Base-by-base conservation (phyloP, 2,797 vertebrate species). In the Anomalospiza imberbis region DNA sequence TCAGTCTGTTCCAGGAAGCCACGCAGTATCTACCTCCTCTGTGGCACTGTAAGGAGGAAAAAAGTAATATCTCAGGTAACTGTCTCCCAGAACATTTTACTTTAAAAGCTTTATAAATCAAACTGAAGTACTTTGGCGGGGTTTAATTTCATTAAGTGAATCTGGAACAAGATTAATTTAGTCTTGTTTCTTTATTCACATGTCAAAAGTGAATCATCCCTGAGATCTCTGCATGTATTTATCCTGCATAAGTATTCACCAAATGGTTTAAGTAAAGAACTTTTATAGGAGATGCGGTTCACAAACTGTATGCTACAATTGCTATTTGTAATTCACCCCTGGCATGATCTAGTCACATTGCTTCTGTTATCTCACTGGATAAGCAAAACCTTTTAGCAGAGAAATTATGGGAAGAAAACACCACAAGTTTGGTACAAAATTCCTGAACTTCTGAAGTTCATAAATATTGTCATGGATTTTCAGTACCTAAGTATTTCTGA, bases 71-170 rank as follows among this genome's bases (percentile, higher is more conserved):
- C 73, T 92, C 0, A 2, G 25, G 34, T 93, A 75, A 68, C 53
- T 48, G 24, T 65, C 60, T 91, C 53, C 65, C 54, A 90, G 85
- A 78, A 48, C 18, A 9, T 81, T 80, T 54, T 54, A 34, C 36
- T 65, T 66, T 89, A 78, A 95, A 65, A 91, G 91, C 85, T 81
- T 95, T 92, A 84, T 94, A 94, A 96, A 93, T 95, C 79, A 94
- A 91, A 63, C 58, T 47, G 54, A 66, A 90, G 48, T 93, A 66
- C 82, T 89, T 88, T 62, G 67, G 48, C 0, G 0, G 51, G 36
- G 51, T 85, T 91, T 92, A 91, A 84, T 92, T 95, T 92, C 94
- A 92, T 89, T 89, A 88, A 89, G 70, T 93, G 92, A 85, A 70
- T 55, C 63, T 45, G 74, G 80, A 91, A 58, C 54, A 53, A 90